Evolutionary conservation across 2,113 vertebrate genomes (phyloP).

Genomic region (Pangasianodon hypophthalmus): DNA sequence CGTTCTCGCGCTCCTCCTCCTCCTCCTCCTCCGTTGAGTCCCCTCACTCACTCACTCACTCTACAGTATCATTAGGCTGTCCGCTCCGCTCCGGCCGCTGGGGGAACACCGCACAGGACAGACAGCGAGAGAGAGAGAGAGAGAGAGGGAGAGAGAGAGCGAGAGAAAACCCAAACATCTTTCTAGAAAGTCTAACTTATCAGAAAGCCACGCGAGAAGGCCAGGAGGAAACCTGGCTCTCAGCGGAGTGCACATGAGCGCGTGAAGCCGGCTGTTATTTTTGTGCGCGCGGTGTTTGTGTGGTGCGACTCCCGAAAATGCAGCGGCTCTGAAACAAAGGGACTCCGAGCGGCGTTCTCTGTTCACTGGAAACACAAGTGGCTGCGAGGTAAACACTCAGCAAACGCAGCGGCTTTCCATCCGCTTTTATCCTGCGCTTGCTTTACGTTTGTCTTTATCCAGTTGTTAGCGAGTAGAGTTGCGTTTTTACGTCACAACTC

Average conservation of each 20-base stretch:
- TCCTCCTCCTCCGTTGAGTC: slow-evolving; percentile 34
- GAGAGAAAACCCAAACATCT: not conserved
- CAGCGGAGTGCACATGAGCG: not conserved
- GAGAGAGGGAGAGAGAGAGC: not conserved
- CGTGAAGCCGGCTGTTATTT: slow-evolving; percentile 7
- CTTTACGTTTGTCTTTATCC: not conserved
- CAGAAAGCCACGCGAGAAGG: not conserved
- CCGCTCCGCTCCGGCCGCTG: slow-evolving; percentile 53
- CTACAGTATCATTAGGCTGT: slow-evolving; percentile 42
- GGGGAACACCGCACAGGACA: slow-evolving; percentile 45
- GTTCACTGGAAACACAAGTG: slow-evolving; percentile 38
- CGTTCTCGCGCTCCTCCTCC: slow-evolving; percentile 32
- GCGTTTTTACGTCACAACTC: slow-evolving; percentile 16
- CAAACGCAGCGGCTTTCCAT: not conserved
- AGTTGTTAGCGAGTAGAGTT: slow-evolving; percentile 10
- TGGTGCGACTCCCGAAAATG: slow-evolving; percentile 50
- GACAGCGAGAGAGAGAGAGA: slow-evolving; percentile 35
- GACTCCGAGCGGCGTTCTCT: slow-evolving; percentile 49
- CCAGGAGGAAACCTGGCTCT: not conserved
- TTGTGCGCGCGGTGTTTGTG: not conserved
- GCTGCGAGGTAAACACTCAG: slow-evolving; percentile 5
- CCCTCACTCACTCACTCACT: slow-evolving; percentile 3
- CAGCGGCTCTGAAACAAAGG: slow-evolving; percentile 61
- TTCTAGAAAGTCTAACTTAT: slow-evolving; percentile 20
- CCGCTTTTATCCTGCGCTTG: not conserved